phyloP scores from a whole-genome alignment of 2,797 vertebrate genomes.

The Poecilia gillii region DNA sequence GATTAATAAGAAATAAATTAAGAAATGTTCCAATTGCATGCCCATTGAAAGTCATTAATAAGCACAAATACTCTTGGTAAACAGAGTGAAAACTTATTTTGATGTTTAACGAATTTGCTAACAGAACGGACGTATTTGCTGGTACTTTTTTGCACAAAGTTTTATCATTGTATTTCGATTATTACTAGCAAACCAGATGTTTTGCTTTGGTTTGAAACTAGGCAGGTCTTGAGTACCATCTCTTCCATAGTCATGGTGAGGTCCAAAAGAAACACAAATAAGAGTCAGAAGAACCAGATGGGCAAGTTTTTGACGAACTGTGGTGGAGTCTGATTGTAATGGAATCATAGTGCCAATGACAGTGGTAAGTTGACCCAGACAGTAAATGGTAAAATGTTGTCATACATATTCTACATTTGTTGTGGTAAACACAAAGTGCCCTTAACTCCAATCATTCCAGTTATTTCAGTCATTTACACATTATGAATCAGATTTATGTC shows the following conservation, averaged over 20 bases:
- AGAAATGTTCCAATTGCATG: neutral
- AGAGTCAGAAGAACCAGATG: too few relatives aligned
- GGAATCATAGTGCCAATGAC: too few relatives aligned
- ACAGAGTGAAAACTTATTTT: neutral
- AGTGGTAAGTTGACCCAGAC: too few relatives aligned
- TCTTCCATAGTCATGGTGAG: too few relatives aligned
- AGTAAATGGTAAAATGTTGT: too few relatives aligned
- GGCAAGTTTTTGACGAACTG: too few relatives aligned
- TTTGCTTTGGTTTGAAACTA: neutral
- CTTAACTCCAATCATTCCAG: neutral
- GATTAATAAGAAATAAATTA: neutral
- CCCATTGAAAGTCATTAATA: neutral
- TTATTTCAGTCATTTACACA: neutral
- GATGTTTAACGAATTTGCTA: neutral
- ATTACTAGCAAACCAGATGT: neutral
- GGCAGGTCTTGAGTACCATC: too few relatives aligned
- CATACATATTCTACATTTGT: too few relatives aligned
- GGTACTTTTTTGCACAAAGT: neutral
- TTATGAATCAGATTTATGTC: neutral
- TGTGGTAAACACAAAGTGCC: too few relatives aligned
- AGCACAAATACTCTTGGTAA: neutral
- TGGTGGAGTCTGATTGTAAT: too few relatives aligned
- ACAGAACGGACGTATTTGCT: neutral
- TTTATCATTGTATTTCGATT: neutral
- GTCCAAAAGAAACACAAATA: too few relatives aligned